These are phyloP conservation scores for Parelbella ahira DNA, from an alignment of 2,888 invertebrate species.

Conservation along the genomic window DNA sequence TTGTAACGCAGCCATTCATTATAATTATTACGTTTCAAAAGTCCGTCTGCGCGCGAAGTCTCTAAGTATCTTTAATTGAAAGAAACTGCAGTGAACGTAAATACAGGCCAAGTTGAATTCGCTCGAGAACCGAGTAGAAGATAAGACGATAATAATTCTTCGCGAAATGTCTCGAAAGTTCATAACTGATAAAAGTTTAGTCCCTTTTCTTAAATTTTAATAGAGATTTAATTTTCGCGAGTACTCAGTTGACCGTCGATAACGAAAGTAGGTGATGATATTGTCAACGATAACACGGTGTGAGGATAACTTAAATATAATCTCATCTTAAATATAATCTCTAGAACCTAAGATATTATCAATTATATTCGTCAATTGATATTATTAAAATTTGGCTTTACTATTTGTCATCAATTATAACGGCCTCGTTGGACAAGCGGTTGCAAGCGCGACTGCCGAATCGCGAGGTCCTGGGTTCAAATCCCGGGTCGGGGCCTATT, in stretches of 20 bases:
- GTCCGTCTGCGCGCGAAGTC: constrained; percentile 26
- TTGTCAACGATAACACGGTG: constrained; percentile 11
- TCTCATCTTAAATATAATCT: not conserved
- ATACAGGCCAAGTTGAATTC: constrained; percentile 55
- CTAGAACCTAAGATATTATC: too few relatives aligned
- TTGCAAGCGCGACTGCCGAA: too few relatives aligned
- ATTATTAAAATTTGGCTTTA: too few relatives aligned
- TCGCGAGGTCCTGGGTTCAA: too few relatives aligned
- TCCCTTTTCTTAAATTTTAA: constrained; percentile 75
- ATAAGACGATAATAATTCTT: constrained; percentile 78
- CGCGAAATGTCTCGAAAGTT: constrained; percentile 76
- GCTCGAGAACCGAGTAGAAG: constrained; percentile 54
- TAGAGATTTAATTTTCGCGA: constrained; percentile 73
- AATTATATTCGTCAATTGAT: too few relatives aligned
- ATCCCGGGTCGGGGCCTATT: too few relatives aligned
- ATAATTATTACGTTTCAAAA: constrained; percentile 31
- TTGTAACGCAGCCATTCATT: constrained; percentile 34
- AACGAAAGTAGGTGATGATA: constrained; percentile 43
- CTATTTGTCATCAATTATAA: too few relatives aligned
- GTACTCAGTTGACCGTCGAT: constrained; percentile 51
- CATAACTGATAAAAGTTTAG: constrained; percentile 77
- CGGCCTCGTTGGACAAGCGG: too few relatives aligned
- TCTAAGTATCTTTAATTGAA: constrained; percentile 52
- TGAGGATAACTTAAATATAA: constrained; percentile 11
- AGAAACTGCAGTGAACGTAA: constrained; percentile 60